phyloP scores from a whole-genome alignment of 2,888 invertebrate genomes.

The Coecobrya sp. region DNA sequence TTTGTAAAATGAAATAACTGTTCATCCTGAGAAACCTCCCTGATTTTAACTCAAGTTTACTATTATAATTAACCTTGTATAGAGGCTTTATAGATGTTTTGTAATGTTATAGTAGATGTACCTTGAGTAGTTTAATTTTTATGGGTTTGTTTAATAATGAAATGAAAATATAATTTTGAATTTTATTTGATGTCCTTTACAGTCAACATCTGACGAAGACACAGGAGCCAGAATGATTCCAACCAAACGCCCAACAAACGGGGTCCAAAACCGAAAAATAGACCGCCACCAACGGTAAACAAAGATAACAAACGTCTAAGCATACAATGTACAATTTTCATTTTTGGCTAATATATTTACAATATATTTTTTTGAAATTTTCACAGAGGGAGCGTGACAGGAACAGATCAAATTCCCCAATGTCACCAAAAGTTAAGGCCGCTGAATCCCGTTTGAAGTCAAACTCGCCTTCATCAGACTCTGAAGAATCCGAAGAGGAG shows the following conservation, averaged over 20 bases:
- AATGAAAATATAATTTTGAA: background rate
- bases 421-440: conserved; percentile 83
- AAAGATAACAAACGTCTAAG: background rate
- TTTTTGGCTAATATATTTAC: too few relatives aligned
- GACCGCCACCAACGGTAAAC: conserved; percentile 67
- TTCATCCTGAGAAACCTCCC: background rate
- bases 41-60: background rate
- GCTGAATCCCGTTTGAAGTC: conserved; percentile 83
- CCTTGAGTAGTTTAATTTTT: too few relatives aligned
- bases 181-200: conserved; percentile 21
- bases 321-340: background rate
- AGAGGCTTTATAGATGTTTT: background rate
- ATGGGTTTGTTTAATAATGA: too few relatives aligned
- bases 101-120: too few relatives aligned
- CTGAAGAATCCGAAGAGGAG: conserved; percentile 80
- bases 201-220: conserved; percentile 85
- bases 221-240: conserved; percentile 89
- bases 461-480: conserved; percentile 83
- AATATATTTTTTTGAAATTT: background rate
- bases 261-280: conserved; percentile 90
- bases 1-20: background rate
- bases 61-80: background rate
- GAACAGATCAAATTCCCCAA: conserved; percentile 80
- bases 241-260: conserved; percentile 90
- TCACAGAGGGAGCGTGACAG: conserved; percentile 79